Evolutionary conservation across 1,140 invertebrate species (phyloP).

Genomic region (Portunus trituberculatus): DNA sequence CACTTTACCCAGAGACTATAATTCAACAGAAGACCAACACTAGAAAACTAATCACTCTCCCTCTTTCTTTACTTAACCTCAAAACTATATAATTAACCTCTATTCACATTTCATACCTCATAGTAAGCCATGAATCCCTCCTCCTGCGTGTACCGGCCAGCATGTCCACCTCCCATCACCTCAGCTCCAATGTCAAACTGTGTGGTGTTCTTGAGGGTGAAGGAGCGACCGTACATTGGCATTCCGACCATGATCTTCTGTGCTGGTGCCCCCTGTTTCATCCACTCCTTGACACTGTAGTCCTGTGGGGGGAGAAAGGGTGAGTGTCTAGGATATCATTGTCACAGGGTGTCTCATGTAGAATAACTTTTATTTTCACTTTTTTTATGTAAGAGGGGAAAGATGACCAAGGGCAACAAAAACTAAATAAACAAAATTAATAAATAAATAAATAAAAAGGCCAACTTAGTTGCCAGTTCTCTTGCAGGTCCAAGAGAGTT

Average conservation of each 20-base stretch:
- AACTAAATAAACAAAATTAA: background rate
- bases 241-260: constrained; percentile 96
- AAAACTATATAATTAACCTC: no score
- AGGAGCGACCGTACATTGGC: constrained; percentile 96
- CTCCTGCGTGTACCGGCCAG: constrained; percentile 92
- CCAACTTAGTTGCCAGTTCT: no score
- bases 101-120: constrained; percentile 83
- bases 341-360: no score
- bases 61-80: no score
- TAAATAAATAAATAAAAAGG: background rate
- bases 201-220: constrained; percentile 92
- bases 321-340: background rate
- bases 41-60: no score
- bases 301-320: constrained; percentile 84
- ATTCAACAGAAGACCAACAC: no score
- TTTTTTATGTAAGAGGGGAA: no score
- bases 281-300: constrained; percentile 95
- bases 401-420: no score
- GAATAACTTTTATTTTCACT: no score
- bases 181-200: constrained; percentile 96
- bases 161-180: constrained; percentile 89
- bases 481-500: no score
- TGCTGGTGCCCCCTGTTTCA: constrained; percentile 95
- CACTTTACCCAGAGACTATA: no score
- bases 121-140: constrained; percentile 96